These are phyloP conservation scores for Graphium colonna DNA, from an alignment of 2,888 invertebrate genomes.

Conservation along the genomic window DNA sequence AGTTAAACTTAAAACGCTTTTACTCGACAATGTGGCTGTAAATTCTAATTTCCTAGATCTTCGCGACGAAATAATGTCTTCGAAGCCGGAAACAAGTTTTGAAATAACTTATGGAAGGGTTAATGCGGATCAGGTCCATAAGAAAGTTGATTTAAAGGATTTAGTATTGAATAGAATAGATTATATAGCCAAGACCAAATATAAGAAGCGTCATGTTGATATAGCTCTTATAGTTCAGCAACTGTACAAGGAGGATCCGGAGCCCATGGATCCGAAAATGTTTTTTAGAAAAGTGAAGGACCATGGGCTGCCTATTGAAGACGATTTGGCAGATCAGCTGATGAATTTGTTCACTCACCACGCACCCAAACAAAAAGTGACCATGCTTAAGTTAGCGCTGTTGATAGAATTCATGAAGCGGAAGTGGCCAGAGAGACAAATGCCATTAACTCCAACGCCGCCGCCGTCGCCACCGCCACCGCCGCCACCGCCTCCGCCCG, in stretches of 20 bases:
- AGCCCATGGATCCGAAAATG: constrained; percentile 32
- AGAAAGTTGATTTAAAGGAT: constrained; percentile 34
- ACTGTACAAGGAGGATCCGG: constrained; percentile 34
- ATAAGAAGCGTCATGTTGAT: constrained; percentile 40
- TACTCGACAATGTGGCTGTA: constrained; percentile 43
- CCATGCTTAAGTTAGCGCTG: constrained; percentile 35
- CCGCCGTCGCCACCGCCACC: constrained; percentile 26
- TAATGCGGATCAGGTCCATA: constrained; percentile 24
- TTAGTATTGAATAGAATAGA: constrained; percentile 43
- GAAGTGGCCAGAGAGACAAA: constrained; percentile 47
- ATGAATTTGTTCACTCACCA: constrained; percentile 38
- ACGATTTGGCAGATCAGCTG: constrained; percentile 39
- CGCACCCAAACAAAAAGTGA: constrained; percentile 33
- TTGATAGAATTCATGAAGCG: constrained; percentile 45
- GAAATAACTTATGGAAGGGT: constrained; percentile 41
- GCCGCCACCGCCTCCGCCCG: constrained; percentile 14
- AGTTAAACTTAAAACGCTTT: constrained; percentile 39
- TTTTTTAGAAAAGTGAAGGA: constrained; percentile 32
- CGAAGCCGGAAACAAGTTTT: constrained; percentile 32
- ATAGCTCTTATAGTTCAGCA: constrained; percentile 38
- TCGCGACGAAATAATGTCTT: constrained; percentile 29
- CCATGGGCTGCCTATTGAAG: constrained; percentile 36
- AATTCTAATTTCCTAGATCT: constrained; percentile 37
- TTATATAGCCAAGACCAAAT: constrained; percentile 34
- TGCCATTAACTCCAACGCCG: constrained; percentile 45